Evolutionary conservation across 2,888 invertebrate species (phyloP), one percentile per base, ranked within the genome.

Genomic region (Tipula unca): DNA sequence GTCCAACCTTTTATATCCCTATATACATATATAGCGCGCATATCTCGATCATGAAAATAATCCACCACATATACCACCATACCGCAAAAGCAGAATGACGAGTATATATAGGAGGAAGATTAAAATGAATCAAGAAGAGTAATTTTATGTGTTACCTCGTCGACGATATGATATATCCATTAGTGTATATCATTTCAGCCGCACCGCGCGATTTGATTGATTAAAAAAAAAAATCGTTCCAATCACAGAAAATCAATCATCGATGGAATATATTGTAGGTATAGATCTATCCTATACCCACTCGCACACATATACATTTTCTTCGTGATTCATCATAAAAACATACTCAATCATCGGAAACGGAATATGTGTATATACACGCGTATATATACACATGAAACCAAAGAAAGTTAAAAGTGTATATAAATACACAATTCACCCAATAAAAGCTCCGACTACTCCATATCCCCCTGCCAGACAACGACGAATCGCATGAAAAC

Each of bases 191-290:
- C 69, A 13, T 69, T 69, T 69, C 69, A 25, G 69, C 69, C 13
- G n/a, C n/a, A 25, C 69, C 25, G 69, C 69, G 10, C 25, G 25
- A 69, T 69, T 69, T 69, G 69, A 69, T 69, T 69, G 69, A 69
- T 69, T 69, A 69, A 69, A 69, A 69, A 35, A 4, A 48, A 20
- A 69, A 25, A 25, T 20, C 13, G 10, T 69, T 25, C 69, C 69
- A 69, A 69, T 69, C 69, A 69, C 69, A 69, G 69, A 69, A 69
- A 69, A 69, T 69, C 69, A 69, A 69, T 69, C 69, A 69, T 69
- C 69, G 69, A 48, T 17, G 48, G 48, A 17, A 48, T 48, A 48
- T 69, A 69, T 32, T 20, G 5, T 48, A 17, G n/a, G 17, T 69
- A 69, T 69, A 69, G 69, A 69, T 69, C 69, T 25, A 69, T 69